These are phyloP conservation scores for Cryptocephalus moraei DNA, from an alignment of 2,888 invertebrate species.

Conservation along the genomic window DNA sequence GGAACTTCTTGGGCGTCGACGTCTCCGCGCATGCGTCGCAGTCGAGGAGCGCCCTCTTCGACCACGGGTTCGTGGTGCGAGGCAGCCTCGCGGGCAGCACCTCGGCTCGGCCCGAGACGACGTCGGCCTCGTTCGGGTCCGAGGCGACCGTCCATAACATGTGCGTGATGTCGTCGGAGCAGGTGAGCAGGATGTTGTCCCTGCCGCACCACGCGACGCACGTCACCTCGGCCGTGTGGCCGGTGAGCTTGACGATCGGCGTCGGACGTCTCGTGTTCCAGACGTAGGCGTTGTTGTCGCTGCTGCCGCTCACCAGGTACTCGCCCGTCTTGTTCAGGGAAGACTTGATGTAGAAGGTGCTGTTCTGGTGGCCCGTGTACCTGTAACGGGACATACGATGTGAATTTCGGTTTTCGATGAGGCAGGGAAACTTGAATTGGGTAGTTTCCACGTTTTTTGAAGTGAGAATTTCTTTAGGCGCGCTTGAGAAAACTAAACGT, in stretches of 20 bases:
- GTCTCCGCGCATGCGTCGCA: not conserved
- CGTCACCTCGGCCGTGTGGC: conserved; percentile 79
- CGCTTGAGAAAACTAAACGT: too few species aligned
- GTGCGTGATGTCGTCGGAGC: conserved; percentile 73
- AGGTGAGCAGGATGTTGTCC: conserved; percentile 57
- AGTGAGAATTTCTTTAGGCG: too few species aligned
- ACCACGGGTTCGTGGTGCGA: too few species aligned
- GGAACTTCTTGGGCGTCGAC: conserved; percentile 18
- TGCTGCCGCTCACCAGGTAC: conserved; percentile 82
- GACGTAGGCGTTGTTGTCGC: conserved; percentile 76
- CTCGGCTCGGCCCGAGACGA: conserved; percentile 23
- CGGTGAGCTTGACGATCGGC: conserved; percentile 60
- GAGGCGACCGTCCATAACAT: conserved; percentile 63
- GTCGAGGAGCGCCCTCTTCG: not conserved
- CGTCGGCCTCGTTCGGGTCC: conserved; percentile 33
- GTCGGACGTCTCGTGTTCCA: conserved; percentile 61
- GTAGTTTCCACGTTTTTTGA: too few species aligned
- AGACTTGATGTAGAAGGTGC: conserved; percentile 77
- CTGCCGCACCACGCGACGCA: conserved; percentile 74
- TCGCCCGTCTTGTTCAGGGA: conserved; percentile 69
- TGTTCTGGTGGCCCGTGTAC: conserved; percentile 65
- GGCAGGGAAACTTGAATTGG: too few species aligned
- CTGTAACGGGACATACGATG: too few species aligned
- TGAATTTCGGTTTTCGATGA: too few species aligned
- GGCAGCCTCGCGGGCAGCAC: conserved; percentile 14